These are phyloP conservation scores for Cossypha niveicapilla DNA, from an alignment of 2,797 vertebrate species.

Conservation along the genomic window DNA sequence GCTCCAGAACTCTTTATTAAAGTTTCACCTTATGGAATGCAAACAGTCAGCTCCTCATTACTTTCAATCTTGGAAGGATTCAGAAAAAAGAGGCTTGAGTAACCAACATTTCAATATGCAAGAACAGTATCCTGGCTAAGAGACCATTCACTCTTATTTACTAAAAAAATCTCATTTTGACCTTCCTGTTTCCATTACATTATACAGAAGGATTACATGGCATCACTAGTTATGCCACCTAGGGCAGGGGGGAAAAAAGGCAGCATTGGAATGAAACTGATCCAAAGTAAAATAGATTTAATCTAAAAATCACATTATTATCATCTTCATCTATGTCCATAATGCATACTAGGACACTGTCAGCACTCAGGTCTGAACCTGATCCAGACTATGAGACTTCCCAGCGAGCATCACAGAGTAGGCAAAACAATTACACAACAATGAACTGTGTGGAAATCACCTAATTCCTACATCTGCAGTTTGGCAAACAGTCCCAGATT, in stretches of 20 bases:
- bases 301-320: not conserved
- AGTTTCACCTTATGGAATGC: not conserved
- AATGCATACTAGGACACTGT: not conserved
- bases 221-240: not conserved
- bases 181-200: not conserved
- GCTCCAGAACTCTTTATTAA: not conserved
- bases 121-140: not conserved
- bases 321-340: not conserved
- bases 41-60: not conserved
- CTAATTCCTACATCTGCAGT: not conserved
- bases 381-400: not conserved
- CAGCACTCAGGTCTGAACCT: not conserved
- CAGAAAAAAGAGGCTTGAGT: not conserved
- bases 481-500: not conserved
- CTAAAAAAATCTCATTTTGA: not conserved
- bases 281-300: not conserved
- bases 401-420: not conserved
- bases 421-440: not conserved
- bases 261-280: not conserved
- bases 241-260: fast-evolving
- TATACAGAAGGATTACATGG: not conserved
- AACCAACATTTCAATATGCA: not conserved
- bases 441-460: not conserved
- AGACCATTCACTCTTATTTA: not conserved
- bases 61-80: not conserved